These are phyloP conservation scores for Synanceia verrucosa DNA, from an alignment of 2,797 vertebrate species.

Conservation along the genomic window DNA sequence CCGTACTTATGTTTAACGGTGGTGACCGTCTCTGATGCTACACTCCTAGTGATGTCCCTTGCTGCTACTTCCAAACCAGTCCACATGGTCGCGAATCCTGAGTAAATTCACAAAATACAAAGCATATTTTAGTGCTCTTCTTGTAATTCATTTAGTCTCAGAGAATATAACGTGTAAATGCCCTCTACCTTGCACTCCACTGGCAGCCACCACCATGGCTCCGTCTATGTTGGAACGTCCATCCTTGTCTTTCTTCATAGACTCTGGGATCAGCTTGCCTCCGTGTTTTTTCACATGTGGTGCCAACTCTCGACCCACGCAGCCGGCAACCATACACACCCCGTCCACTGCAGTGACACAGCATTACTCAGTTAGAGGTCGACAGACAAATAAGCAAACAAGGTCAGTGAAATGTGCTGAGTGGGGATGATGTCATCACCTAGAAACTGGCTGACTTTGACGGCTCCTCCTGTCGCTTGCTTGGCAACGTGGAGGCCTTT, in stretches of 20 bases:
- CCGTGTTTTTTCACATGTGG: slow-evolving; percentile 97
- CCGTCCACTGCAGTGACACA: slow-evolving; percentile 88
- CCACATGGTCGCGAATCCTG: slow-evolving; percentile 98
- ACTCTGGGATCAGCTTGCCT: slow-evolving; percentile 94
- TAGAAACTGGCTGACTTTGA: slow-evolving; percentile 97
- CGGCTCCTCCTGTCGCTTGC: slow-evolving; percentile 95
- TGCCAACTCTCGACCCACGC: slow-evolving; percentile 92
- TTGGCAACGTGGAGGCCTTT: slow-evolving; percentile 94
- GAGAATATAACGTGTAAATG: not conserved
- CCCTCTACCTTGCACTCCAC: slow-evolving; percentile 92
- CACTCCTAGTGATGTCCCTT: slow-evolving; percentile 91
- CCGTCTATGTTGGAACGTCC: slow-evolving; percentile 94
- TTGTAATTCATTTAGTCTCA: not conserved
- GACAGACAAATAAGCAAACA: slow-evolving; percentile 16
- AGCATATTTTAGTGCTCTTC: not conserved
- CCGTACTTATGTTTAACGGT: slow-evolving; percentile 97
- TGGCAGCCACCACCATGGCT: slow-evolving; percentile 96
- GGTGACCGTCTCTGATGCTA: slow-evolving; percentile 93
- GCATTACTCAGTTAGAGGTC: slow-evolving; percentile 33
- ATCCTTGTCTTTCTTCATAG: slow-evolving; percentile 94
- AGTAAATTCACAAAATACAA: not conserved
- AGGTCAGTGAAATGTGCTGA: slow-evolving; percentile 24
- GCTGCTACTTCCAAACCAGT: slow-evolving; percentile 94
- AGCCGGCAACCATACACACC: slow-evolving; percentile 89
- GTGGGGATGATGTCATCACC: slow-evolving; percentile 78